These are phyloP conservation scores for Popillia japonica DNA, from an alignment of 1,140 invertebrate species.

Conservation along the genomic window DNA sequence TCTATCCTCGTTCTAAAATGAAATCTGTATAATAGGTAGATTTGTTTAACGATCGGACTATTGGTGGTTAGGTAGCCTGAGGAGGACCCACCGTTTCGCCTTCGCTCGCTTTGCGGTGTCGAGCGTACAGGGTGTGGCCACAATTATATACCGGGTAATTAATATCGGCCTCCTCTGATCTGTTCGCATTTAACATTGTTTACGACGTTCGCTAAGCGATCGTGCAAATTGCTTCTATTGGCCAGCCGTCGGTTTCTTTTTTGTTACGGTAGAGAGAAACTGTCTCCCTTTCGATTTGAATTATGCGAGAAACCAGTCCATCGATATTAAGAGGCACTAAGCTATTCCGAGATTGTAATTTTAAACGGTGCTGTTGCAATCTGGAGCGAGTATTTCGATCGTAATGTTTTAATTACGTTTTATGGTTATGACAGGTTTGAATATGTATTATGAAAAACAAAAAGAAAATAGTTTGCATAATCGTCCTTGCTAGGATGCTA, in stretches of 20 bases:
- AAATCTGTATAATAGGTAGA: no score
- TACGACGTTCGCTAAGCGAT: constrained; percentile 27
- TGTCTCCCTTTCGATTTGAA: constrained; percentile 24
- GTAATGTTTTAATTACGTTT: not conserved
- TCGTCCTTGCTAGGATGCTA: no score
- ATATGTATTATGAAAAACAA: no score
- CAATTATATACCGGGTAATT: constrained; percentile 47
- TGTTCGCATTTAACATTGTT: constrained; percentile 40
- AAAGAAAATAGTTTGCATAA: no score
- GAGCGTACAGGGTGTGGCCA: constrained; percentile 44
- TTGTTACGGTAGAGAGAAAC: constrained; percentile 24
- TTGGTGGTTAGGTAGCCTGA: constrained; percentile 18
- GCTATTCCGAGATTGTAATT: not conserved
- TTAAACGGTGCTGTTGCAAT: not conserved
- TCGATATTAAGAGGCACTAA: constrained; percentile 20
- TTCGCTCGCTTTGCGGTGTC: constrained; percentile 14
- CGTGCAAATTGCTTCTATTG: constrained; percentile 31
- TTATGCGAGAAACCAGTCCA: constrained; percentile 3
- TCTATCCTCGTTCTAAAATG: not conserved
- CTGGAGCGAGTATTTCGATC: not conserved
- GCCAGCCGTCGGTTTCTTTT: constrained; percentile 21
- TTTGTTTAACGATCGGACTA: not conserved
- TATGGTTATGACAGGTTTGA: not conserved
- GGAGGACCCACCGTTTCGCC: constrained; percentile 24
- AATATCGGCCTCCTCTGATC: constrained; percentile 47